Base-by-base conservation (phyloP, 2,113 vertebrate species). In the Terrapene triunguis region DNA sequence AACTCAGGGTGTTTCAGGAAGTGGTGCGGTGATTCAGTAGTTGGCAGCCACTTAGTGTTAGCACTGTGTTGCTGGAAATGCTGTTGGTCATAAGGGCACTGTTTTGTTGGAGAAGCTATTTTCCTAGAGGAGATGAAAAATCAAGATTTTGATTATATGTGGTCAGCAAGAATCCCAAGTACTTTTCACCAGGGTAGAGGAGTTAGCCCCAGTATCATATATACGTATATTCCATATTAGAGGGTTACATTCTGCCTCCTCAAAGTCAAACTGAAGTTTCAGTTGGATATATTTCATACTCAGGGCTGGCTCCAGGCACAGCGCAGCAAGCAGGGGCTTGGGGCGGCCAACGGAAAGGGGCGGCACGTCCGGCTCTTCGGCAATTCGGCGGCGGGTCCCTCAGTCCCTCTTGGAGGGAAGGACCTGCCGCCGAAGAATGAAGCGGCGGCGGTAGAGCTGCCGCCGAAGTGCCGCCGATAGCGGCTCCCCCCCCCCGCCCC, bases 201-300 rank as follows among this genome's bases (percentile, higher is more conserved):
- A 47, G 35, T 90, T 90, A 0, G 0, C 79, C 87, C 83, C 59
- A 72, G 1, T 83, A 55, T 80, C 82, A 48, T 10, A 78, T 84
- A 50, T 24, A 19, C 12, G 0, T 21, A 4, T 80, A 86, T 90
- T 47, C 38, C 38, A n/a, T 76, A 21, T 48, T 3, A 51, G 0
- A 0, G 35, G 14, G 44, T 29, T 84, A 35, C 47, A 48, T 85
- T 65, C 25, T 10, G 54, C 16, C 69, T 35, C n/a, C 35, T 11
- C 42, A 53, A 4, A 25, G 93, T 80, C 84, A 94, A 54, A 44
- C 5, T 8, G 62, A 48, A 5, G 1, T 93, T 93, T 89, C 74
- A 44, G 47, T 0, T 0, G 86, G 53, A 42, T 53, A 53, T 22
- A 32, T 5, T 42, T 86, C 19, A 65, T 16, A 35, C 81, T 55